phyloP scores from a whole-genome alignment of 2,113 vertebrate species.

The Oreotrochilus melanogaster region DNA sequence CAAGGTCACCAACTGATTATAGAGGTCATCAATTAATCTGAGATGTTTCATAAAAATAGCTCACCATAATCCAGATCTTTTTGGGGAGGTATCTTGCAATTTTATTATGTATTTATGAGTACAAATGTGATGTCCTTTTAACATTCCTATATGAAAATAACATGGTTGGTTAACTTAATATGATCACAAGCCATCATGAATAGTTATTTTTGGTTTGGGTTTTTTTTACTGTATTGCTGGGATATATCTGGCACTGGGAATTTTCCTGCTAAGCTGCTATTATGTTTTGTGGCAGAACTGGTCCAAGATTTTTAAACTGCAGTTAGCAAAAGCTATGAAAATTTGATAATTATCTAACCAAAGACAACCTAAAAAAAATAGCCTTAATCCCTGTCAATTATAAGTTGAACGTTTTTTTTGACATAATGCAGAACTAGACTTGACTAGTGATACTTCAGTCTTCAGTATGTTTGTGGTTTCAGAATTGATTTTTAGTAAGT shows the following conservation, averaged over 20 bases:
- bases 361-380: background rate
- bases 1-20: background rate
- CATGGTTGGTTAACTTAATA: background rate
- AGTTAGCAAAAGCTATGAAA: background rate
- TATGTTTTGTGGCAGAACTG: background rate
- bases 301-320: background rate
- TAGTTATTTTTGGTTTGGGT: background rate
- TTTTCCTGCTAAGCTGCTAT: background rate
- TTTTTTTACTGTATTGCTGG: background rate
- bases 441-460: background rate
- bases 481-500: background rate
- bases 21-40: background rate
- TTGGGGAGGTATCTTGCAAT: background rate
- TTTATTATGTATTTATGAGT: background rate
- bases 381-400: background rate
- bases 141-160: background rate
- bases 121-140: background rate
- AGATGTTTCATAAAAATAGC: background rate
- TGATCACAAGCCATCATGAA: background rate
- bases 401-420: background rate
- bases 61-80: background rate
- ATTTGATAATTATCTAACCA: background rate
- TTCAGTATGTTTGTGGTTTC: background rate
- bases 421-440: background rate
- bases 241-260: background rate